These are phyloP conservation scores for Phainopepla nitens DNA, from an alignment of 2,113 vertebrate species.

Conservation along the genomic window DNA sequence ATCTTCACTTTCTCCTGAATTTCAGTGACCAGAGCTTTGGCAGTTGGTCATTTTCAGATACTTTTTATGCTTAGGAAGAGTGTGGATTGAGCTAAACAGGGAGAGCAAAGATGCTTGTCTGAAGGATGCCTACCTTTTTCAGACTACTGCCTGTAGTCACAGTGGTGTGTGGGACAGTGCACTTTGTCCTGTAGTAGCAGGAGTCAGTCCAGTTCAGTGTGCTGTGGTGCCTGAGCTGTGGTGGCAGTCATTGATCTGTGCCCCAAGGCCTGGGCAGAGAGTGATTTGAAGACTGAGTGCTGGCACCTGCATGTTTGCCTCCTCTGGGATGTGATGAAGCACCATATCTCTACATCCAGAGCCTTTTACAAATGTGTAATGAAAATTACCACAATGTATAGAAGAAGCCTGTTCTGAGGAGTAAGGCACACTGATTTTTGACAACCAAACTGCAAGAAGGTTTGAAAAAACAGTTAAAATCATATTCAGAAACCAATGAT, in stretches of 20 bases:
- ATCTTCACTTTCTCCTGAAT: background rate
- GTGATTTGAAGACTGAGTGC: background rate
- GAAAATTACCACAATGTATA: background rate
- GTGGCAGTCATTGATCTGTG: background rate
- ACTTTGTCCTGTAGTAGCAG: background rate
- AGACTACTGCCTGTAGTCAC: background rate
- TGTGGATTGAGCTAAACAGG: background rate
- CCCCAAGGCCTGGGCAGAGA: background rate
- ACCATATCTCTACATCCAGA: background rate
- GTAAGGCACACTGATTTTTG: background rate
- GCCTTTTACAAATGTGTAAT: background rate
- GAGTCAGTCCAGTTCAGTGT: background rate
- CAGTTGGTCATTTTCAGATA: background rate
- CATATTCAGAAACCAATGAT: background rate
- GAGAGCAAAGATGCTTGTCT: background rate
- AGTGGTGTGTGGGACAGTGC: background rate
- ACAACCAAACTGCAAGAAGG: background rate
- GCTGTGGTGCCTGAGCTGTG: background rate
- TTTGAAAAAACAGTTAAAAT: background rate
- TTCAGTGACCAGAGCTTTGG: background rate
- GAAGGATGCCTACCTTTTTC: background rate
- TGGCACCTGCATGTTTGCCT: background rate
- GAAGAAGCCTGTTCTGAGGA: background rate
- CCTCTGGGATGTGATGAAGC: background rate
- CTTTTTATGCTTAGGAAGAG: background rate